A percentile compares a stretch with the other conserved stretches of the same genome.
Conservation (phyloP, 2,888 invertebrate species). For the Baronia brevicornis region DNA sequence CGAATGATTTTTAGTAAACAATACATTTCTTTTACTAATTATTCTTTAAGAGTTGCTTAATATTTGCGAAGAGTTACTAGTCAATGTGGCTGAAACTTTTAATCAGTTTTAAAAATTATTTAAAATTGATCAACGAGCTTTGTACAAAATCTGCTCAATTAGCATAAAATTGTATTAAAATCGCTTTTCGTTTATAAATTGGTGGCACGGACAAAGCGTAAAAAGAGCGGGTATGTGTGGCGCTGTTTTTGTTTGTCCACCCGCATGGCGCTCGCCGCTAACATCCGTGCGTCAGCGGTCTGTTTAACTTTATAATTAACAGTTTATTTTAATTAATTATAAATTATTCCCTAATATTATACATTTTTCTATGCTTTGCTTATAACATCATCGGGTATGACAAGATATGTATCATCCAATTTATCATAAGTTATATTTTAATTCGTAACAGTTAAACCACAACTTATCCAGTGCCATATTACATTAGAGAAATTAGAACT, state of each 20-base stretch:
- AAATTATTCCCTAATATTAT: constrained; percentile 17
- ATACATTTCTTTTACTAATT: no score
- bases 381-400: no score
- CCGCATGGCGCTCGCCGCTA: constrained; percentile 45
- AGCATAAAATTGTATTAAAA: constrained; percentile 15
- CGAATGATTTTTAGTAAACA: no score
- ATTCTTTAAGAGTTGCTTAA: no score
- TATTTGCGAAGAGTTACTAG: no score
- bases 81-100: constrained; percentile 9
- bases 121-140: constrained; percentile 12
- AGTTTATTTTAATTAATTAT: constrained; percentile 28
- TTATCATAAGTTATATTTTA: no score
- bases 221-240: constrained; percentile 35
- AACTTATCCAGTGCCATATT: constrained; percentile 16
- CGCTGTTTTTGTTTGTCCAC: constrained; percentile 43
- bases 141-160: constrained; percentile 8
- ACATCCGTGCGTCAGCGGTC: constrained; percentile 22
- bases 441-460: constrained; percentile 12
- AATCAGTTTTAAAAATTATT: constrained; percentile 10
- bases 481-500: constrained; percentile 33
- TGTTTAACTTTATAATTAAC: constrained; percentile 30
- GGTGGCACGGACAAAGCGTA: constrained; percentile 24
- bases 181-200: constrained; percentile 15
- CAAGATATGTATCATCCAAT: no score
- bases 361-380: no score